phyloP scores from a whole-genome alignment of 2,888 invertebrate species.

The Chaetogeoica ovagalla region DNA sequence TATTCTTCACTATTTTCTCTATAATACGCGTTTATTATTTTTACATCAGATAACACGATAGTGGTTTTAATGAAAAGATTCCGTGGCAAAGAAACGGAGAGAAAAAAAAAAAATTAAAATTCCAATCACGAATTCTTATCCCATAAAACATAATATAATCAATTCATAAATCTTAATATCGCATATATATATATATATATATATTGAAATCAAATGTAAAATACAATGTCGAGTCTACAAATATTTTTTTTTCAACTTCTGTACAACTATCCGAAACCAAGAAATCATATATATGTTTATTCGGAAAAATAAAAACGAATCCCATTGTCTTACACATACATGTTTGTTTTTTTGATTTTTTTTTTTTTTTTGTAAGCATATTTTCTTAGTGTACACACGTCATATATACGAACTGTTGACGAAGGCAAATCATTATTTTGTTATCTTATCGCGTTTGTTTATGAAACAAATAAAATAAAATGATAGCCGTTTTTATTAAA shows the following conservation, averaged over 20 bases:
- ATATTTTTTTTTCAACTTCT: no score
- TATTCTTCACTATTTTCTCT: neutral
- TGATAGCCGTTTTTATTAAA: neutral
- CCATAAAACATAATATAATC: no score
- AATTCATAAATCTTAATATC: neutral
- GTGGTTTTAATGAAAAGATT: slow-evolving; percentile 4
- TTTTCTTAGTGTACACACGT: neutral
- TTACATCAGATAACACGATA: slow-evolving; percentile 8
- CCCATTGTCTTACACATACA: no score
- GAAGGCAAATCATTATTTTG: slow-evolving; percentile 2
- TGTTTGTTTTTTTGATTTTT: neutral
- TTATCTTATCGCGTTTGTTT: slow-evolving; percentile 1
- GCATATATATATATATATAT: neutral
- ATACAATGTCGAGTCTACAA: no score
- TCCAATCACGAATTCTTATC: neutral
- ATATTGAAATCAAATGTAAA: no score
- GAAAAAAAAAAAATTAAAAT: neutral
- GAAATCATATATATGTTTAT: neutral
- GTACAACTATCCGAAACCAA: neutral
- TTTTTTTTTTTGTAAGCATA: neutral
- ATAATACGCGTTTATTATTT: slow-evolving; percentile 10
- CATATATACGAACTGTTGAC: neutral
- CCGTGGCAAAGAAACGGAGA: neutral
- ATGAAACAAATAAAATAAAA: neutral
- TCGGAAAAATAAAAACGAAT: no score